phyloP scores from a whole-genome alignment of 1,140 invertebrate genomes.

The Conus betulinus region DNA sequence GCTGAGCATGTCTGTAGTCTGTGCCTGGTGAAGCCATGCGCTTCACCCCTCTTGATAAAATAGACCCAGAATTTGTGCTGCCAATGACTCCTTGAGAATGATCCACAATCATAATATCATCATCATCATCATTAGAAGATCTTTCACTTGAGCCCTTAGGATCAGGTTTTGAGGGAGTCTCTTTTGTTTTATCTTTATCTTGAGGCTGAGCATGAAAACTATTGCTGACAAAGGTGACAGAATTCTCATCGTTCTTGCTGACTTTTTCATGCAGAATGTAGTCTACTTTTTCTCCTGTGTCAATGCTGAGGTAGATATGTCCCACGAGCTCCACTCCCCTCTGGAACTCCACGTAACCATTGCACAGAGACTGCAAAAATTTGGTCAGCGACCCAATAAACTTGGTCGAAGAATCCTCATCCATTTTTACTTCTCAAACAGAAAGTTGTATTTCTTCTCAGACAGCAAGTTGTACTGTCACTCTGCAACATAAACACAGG shows the following conservation, averaged over 20 bases:
- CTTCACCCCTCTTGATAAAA: conserved; percentile 1
- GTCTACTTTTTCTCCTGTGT: conserved; percentile 47
- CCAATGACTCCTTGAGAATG: conserved; percentile 12
- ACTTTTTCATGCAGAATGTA: conserved; percentile 52
- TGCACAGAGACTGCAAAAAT: conserved; percentile 45
- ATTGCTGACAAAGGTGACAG: conserved; percentile 48
- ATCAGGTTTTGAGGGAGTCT: conserved; percentile 14
- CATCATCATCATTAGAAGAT: conserved; percentile 21
- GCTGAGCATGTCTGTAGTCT: conserved; percentile 2
- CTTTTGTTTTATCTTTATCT: conserved; percentile 31
- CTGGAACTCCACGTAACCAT: conserved; percentile 48
- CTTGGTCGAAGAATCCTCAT: conserved; percentile 45
- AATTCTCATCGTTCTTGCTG: conserved; percentile 47
- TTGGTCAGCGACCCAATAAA: conserved; percentile 48
- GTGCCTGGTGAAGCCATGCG: background rate
- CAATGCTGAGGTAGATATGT: conserved; percentile 49
- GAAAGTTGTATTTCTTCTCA: background rate
- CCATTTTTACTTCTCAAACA: conserved; percentile 28
- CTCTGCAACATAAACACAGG: background rate
- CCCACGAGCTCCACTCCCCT: conserved; percentile 46
- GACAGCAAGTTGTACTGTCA: background rate
- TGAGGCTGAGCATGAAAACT: conserved; percentile 49
- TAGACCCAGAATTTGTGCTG: conserved; percentile 39
- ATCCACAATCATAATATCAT: conserved; percentile 22
- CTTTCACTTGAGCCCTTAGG: conserved; percentile 6